Evolutionary conservation across 2,888 invertebrate genomes (phyloP), one percentile per base, ranked within the genome.

Genomic region (Aphrophora alni): DNA sequence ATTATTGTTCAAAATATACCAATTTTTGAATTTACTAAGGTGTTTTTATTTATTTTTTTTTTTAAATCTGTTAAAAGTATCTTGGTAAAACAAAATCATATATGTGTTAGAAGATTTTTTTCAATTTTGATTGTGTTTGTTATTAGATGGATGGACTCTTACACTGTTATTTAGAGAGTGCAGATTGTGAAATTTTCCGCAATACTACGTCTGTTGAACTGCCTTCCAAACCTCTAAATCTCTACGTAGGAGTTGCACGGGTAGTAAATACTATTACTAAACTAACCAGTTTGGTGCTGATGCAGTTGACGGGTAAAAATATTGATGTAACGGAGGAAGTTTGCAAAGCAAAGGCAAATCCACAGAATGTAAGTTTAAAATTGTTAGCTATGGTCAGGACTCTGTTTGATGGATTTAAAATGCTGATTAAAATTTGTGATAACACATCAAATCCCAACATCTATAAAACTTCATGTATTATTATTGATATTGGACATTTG

Each of bases 141-240:
- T 44, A 3, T 44, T 24, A 80, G 80, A 75, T 80, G 80, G 80
- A 80, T 27, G 77, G 70, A 71, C 70, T 77, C 17, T 68, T 77
- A 27, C 28, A 71, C 38, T 77, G 77, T 25, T 77, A 77, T 26
- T 38, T 77, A 14, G 70, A 68, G 38, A 93, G 93, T 83, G 91
- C 93, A 17, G 92, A 93, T 80, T 97, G 97, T 86, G 90, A 91
- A 5, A 86, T 94, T 0, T 93, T 94, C 85, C 89, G 88, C 51
- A 82, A 84, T 81, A 91, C 91, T 0, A 88, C 90, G 0, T 91
- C 90, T n/a, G 89, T 87, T 82, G 88, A 87, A 83, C 83, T 89
- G 28, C 83, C 87, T 1, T 86, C 89, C 82, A 88, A 87, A 83
- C 89, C 91, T 78, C 84, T 90, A 38, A 88, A 90, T 25, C 87